A percentile compares a stretch with the other conserved stretches of the same genome.
phyloP scores from a whole-genome alignment of 2,113 vertebrate species.

The Donacobius atricapilla region DNA sequence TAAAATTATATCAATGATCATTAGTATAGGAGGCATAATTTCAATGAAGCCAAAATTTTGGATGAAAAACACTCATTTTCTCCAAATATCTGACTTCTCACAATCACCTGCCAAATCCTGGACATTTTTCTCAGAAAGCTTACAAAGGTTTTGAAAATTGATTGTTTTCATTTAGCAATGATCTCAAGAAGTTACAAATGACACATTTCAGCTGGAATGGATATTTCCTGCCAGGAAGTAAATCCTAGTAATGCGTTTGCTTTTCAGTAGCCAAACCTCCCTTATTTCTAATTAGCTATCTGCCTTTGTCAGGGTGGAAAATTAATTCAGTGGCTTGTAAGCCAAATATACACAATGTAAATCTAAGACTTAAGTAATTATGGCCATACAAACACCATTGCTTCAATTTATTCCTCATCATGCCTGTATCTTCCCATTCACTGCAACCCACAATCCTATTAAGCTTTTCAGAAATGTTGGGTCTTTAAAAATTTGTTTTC shows the following conservation, averaged over 20 bases:
- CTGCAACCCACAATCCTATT: background rate
- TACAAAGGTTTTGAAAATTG: background rate
- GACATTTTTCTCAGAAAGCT: background rate
- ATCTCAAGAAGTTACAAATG: background rate
- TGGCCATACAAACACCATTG: background rate
- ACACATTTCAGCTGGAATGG: background rate
- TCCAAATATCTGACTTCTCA: background rate
- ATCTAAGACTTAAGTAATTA: background rate
- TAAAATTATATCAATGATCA: background rate
- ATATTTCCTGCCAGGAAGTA: background rate
- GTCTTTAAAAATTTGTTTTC: background rate
- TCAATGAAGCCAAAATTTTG: background rate
- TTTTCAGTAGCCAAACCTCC: background rate
- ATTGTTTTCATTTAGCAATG: background rate
- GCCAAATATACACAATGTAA: background rate
- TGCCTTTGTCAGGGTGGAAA: background rate
- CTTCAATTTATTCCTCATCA: background rate
- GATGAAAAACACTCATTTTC: background rate
- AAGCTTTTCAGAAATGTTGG: background rate
- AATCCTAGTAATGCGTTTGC: background rate
- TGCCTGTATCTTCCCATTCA: background rate
- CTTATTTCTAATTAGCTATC: background rate
- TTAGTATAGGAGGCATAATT: background rate
- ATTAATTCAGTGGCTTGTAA: background rate
- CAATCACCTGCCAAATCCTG: background rate